Evolutionary conservation across 2,113 vertebrate species (phyloP).

Genomic region (Caloenas nicobarica): DNA sequence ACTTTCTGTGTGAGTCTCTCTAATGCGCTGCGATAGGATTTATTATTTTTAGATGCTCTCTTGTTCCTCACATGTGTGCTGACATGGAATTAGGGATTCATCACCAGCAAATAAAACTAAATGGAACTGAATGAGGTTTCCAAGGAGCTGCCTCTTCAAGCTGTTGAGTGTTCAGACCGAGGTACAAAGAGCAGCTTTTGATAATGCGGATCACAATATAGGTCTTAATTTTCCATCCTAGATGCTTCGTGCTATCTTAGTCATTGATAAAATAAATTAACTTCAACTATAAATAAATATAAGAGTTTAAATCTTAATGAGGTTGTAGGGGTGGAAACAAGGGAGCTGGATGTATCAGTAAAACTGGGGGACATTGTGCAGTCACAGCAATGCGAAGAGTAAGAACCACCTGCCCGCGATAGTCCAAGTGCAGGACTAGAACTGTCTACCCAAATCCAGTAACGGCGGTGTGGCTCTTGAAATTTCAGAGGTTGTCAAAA

Average conservation of each 20-base stretch:
- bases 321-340: not conserved
- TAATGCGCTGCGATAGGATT: not conserved
- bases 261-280: slow-evolving; percentile 29
- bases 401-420: not conserved
- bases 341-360: not conserved
- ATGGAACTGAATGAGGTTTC: not conserved
- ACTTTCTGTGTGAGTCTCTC: not conserved
- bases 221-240: slow-evolving; percentile 15
- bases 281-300: not conserved
- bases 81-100: not conserved
- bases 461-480: rapidly evolving
- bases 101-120: not conserved
- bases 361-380: not conserved
- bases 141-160: not conserved
- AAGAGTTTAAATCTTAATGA: not conserved
- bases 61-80: not conserved
- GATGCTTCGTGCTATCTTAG: not conserved
- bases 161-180: not conserved
- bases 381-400: rapidly evolving
- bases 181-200: not conserved
- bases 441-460: not conserved
- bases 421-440: not conserved
- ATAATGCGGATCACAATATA: not conserved
- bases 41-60: not conserved
- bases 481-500: not conserved